Evolutionary conservation across 2,797 vertebrate genomes (phyloP).

Genomic region (Dallia pectoralis): DNA sequence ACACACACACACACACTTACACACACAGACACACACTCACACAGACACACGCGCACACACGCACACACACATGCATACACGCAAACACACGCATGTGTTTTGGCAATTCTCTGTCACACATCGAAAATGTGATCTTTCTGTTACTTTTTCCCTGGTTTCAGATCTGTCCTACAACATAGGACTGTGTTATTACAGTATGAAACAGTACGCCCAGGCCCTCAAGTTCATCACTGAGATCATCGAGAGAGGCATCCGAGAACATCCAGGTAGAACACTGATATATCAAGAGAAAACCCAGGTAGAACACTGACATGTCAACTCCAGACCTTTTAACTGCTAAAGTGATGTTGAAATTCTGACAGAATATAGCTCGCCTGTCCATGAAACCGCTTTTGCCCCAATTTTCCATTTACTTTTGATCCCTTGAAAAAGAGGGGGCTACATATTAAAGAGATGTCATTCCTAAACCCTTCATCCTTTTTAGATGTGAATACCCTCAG

Average conservation of each 20-base stretch:
- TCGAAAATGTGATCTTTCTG: neutral
- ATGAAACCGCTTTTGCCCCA: too few relatives aligned
- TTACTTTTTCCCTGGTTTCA: constrained; percentile 16
- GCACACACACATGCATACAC: neutral
- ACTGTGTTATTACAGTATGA: constrained; percentile 84
- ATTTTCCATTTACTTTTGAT: too few relatives aligned
- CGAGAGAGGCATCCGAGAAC: constrained; percentile 86
- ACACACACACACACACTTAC: constrained; percentile 9
- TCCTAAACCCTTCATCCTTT: neutral
- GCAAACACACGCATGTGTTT: neutral
- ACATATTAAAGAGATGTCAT: too few relatives aligned
- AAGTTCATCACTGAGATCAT: constrained; percentile 88
- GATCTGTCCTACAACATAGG: constrained; percentile 93
- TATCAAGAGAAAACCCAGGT: constrained; percentile 73
- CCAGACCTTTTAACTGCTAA: too few relatives aligned
- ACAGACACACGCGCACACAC: too few relatives aligned
- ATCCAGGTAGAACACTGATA: constrained; percentile 74
- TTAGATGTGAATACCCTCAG: neutral
- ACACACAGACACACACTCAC: constrained; percentile 11
- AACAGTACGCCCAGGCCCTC: constrained; percentile 81
- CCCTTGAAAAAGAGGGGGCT: too few relatives aligned
- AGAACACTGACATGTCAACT: too few relatives aligned
- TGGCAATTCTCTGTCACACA: neutral
- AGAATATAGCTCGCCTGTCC: too few relatives aligned
- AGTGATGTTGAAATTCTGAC: too few relatives aligned